These are phyloP conservation scores for Eriosoma lanigerum DNA, from an alignment of 1,140 invertebrate species.

Conservation along the genomic window DNA sequence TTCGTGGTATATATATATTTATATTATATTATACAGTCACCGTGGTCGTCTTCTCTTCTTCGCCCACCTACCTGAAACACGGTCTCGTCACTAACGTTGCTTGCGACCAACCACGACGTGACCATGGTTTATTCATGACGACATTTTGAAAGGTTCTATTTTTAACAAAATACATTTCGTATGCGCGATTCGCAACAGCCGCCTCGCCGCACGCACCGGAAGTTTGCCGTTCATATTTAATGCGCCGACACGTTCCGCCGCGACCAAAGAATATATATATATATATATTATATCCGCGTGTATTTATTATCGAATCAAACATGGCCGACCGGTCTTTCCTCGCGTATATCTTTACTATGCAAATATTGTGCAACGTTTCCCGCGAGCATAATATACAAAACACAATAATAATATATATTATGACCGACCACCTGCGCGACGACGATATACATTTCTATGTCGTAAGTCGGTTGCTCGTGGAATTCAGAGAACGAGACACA, in stretches of 20 bases:
- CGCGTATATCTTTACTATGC: not conserved
- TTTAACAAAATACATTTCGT: constrained; percentile 49
- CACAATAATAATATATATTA: too few species aligned
- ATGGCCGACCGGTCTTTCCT: constrained; percentile 17
- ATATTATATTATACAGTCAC: too few species aligned
- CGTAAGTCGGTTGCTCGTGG: too few species aligned
- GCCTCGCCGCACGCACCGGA: not conserved
- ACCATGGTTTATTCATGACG: constrained; percentile 50
- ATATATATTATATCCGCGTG: constrained; percentile 17
- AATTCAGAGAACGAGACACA: too few species aligned
- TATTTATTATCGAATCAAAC: constrained; percentile 49
- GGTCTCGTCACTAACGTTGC: not conserved
- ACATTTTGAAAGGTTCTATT: constrained; percentile 47
- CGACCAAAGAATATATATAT: constrained; percentile 22
- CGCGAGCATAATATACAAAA: not conserved
- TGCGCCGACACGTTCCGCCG: constrained; percentile 40
- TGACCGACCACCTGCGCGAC: too few species aligned
- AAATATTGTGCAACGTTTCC: constrained; percentile 36
- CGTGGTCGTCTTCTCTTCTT: not conserved
- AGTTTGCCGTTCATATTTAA: constrained; percentile 50
- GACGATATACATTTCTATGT: too few species aligned
- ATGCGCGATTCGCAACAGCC: constrained; percentile 36
- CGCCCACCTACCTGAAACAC: too few species aligned
- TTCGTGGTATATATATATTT: not conserved
- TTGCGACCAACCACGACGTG: not conserved